Evolutionary conservation across 2,888 invertebrate species (phyloP).

Genomic region (Nematopogon swammerdamellus): DNA sequence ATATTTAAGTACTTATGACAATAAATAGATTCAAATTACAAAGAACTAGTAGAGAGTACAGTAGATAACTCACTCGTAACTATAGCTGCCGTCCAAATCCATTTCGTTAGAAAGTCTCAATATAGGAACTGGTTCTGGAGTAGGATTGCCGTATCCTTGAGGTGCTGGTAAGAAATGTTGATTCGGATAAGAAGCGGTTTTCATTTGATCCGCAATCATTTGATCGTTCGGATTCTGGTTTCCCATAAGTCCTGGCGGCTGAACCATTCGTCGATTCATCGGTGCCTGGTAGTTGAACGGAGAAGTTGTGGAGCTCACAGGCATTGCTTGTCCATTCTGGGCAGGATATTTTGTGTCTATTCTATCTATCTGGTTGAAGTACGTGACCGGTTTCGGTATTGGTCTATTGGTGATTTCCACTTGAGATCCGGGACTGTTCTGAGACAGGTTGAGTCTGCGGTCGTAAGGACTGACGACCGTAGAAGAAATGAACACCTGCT

Average conservation of each 20-base stretch:
- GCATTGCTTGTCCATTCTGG: conserved; percentile 11
- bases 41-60: background rate
- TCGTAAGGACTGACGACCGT: background rate
- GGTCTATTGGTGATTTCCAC: background rate
- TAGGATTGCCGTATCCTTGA: conserved; percentile 30
- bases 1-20: too few relatives aligned
- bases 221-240: conserved; percentile 15
- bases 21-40: too few relatives aligned
- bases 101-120: conserved; percentile 52
- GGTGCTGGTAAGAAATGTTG: conserved; percentile 30
- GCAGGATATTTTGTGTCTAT: conserved; percentile 28
- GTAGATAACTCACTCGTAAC: conserved; percentile 44
- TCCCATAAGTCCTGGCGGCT: conserved; percentile 29
- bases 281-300: conserved; percentile 19
- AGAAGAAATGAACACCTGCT: background rate
- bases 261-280: conserved; percentile 29
- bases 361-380: conserved; percentile 29
- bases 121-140: conserved; percentile 50
- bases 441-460: conserved; percentile 21
- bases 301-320: conserved; percentile 8
- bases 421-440: conserved; percentile 10
- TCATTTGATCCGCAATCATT: conserved; percentile 25
- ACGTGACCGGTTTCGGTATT: conserved; percentile 19
- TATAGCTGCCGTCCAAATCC: conserved; percentile 54
- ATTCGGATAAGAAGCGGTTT: conserved; percentile 24